These are phyloP conservation scores for Idaea biselata DNA, from an alignment of 2,888 invertebrate species.

Conservation along the genomic window DNA sequence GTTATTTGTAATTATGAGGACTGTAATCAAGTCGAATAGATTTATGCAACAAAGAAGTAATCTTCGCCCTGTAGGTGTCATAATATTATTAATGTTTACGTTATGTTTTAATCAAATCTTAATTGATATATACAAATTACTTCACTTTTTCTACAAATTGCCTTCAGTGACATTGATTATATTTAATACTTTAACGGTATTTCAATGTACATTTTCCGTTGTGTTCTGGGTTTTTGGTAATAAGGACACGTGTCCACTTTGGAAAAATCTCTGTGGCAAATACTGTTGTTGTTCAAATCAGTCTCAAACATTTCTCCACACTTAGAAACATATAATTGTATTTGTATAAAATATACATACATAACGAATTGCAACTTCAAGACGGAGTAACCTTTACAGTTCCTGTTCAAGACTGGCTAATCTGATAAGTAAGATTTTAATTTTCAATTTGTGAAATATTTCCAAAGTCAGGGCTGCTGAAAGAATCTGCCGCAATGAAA, in stretches of 20 bases:
- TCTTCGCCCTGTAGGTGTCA: constrained; percentile 48
- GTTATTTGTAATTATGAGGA: constrained; percentile 47
- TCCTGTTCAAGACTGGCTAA: too few species aligned
- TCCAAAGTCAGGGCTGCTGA: neutral
- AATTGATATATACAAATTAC: constrained; percentile 52
- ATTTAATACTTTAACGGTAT: constrained; percentile 47
- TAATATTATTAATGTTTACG: constrained; percentile 56
- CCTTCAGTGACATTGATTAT: constrained; percentile 25
- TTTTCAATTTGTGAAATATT: neutral
- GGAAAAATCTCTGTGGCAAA: constrained; percentile 35
- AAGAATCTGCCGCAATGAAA: neutral
- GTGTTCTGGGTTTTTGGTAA: constrained; percentile 70
- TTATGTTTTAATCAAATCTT: constrained; percentile 64
- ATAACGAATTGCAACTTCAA: too few species aligned
- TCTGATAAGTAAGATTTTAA: too few species aligned
- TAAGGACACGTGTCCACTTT: constrained; percentile 54
- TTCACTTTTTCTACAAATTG: constrained; percentile 32
- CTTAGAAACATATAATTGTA: neutral
- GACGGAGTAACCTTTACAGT: too few species aligned
- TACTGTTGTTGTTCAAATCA: neutral
- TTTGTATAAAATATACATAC: too few species aligned
- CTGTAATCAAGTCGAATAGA: constrained; percentile 46
- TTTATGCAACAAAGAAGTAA: constrained; percentile 7
- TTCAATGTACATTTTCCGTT: constrained; percentile 60
- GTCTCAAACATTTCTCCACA: neutral